Conservation (phyloP, 2,888 invertebrate genomes). For the Bellardia bayeri region DNA sequence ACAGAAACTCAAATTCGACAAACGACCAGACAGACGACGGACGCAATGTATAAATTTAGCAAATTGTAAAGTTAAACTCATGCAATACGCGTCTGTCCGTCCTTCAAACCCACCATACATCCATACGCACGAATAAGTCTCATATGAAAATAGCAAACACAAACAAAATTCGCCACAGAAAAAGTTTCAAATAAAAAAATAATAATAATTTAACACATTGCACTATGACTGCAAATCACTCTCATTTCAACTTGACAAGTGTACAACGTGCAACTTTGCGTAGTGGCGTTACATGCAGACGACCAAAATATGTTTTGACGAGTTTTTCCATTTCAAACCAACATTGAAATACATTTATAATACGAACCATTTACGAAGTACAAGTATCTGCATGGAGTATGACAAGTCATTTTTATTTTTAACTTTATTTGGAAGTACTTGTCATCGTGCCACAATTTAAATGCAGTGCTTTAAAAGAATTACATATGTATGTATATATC, state of each 20-base stretch:
- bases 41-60: conserved; percentile 56
- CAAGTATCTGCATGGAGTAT: background rate
- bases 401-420: conserved; percentile 3
- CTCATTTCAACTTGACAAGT: conserved; percentile 76
- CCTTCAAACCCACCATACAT: background rate
- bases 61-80: conserved; percentile 52
- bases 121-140: conserved; percentile 29
- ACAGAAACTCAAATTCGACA: conserved; percentile 61
- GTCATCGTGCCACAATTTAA: conserved; percentile 38
- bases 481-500: background rate
- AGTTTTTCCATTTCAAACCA: conserved; percentile 51
- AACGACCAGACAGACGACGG: conserved; percentile 36
- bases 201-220: conserved; percentile 74
- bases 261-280: conserved; percentile 44
- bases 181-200: conserved; percentile 21
- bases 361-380: background rate
- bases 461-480: conserved; percentile 27
- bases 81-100: conserved; percentile 20
- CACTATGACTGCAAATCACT: conserved; percentile 81
- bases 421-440: conserved; percentile 56
- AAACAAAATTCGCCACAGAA: conserved; percentile 26
- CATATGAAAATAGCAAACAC: conserved; percentile 38
- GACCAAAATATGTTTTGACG: conserved; percentile 47
- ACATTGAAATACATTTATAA: conserved; percentile 18
- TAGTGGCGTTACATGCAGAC: conserved; percentile 41